Base-by-base conservation (phyloP, 2,113 vertebrate genomes). In the Dromaius novaehollandiae region DNA sequence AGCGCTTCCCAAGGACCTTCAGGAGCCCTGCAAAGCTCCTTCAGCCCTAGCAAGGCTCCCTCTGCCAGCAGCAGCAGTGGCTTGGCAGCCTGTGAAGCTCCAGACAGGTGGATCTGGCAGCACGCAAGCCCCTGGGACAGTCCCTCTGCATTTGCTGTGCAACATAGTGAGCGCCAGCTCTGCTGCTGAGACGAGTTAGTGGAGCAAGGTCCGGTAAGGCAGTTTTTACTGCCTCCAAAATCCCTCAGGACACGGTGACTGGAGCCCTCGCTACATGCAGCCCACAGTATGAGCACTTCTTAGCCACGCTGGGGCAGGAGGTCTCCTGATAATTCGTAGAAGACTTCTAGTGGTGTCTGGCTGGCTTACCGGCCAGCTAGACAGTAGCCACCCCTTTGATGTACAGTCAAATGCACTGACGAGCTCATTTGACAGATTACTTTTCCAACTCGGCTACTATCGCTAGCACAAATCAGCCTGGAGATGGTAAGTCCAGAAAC, bases 1-100 rank as follows among this genome's bases (percentile, higher is more conserved):
- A 0, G 0, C 10, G 4, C 71, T 71, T 71, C 36, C 32, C 28
- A 1, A 46, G n/a, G 21, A 16, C 6, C 34, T 8, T 11, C 7
- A 25, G 11, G 11, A 90, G n/a, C 60, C 73, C 53, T 73, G 34
- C 38, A 68, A 83, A 88, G 63, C 26, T 82, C 44, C 61, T 60
- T 7, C 42, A 55, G 30, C 11, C 17, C 11, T 51, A 86, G 61
- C 16, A 53, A 71, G 80, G 34, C 34, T 76, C 82, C 22, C 36
- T 64, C 56, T 38, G 36, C n/a, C 36, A 38, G 36, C 22, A 89
- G 73, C 46, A 63, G 13, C n/a, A 53, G 36, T 4, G 8, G 34
- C 40, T 11, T n/a, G 21, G 40, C 66, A 58, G 50, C 58, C 9
- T 0, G 0, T 19, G 6, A 34, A 22, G 7, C 48, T 14, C 42